Base-by-base conservation (phyloP, 2,888 invertebrate species). In the Drosophila atripex region DNA sequence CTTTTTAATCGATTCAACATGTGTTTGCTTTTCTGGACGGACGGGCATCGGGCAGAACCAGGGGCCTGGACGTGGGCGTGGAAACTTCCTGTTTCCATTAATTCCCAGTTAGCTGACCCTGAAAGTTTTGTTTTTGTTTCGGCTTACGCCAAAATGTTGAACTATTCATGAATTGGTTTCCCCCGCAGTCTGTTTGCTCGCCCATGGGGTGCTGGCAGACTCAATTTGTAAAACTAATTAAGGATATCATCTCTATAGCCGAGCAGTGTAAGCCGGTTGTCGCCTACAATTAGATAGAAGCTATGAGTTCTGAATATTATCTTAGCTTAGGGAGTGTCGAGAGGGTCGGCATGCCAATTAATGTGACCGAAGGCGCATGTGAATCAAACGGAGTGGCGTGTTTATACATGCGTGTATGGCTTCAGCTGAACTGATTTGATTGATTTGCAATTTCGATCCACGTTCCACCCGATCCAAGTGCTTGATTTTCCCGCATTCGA, bases 211-310 rank as follows among this genome's bases (percentile, higher is more conserved):
- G 21, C 21, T 53, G 63, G 18, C 38, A 46, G 50, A 83, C 61
- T 66, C 72, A 76, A 80, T 78, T 80, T 71, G 75, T 47, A 51
- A 68, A 84, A 80, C 61, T 78, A 80, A 85, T 84, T 80, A 78
- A 66, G 63, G 65, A 53, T 58, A 73, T 56, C 60, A 71, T 71
- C 54, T 53, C 51, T 55, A 23, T 41, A 59, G 41, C 5, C 21
- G 38, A 28, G 41, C 39, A 43, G 58, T 38, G 23, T 56, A 47
- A 30, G 60, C 46, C 23, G 7, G 59, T 39, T 50, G 45, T 60
- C 50, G 53, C 50, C 41, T 50, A 47, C 59, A 69, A 75, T 76
- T 78, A 71, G 66, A 60, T 70, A 59, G 75, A 68, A 80, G 71
- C 9, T 28, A 21, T 21, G 28, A 28, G 28, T 3, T 21, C 21